These are phyloP conservation scores for Loriculus beryllinus DNA, from an alignment of 2,797 vertebrate genomes.

Conservation along the genomic window DNA sequence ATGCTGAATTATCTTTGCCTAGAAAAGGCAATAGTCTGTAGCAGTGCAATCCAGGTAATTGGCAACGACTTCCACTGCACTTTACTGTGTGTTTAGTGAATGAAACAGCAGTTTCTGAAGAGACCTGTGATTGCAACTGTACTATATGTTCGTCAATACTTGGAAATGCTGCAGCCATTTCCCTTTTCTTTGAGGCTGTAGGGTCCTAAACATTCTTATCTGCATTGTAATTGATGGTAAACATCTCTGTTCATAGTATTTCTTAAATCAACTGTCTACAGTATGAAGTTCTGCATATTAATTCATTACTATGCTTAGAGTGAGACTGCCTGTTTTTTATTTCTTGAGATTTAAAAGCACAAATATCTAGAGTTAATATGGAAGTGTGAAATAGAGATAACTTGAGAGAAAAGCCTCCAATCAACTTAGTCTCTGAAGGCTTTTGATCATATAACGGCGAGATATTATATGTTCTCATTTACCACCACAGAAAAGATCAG, in stretches of 20 bases:
- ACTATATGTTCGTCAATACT: background rate
- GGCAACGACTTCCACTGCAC: background rate
- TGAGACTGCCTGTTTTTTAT: background rate
- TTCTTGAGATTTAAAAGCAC: background rate
- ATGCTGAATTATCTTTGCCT: background rate
- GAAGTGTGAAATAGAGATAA: background rate
- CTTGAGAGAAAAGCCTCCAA: background rate
- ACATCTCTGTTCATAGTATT: background rate
- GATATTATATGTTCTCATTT: background rate
- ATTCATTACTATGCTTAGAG: background rate
- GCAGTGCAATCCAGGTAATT: background rate
- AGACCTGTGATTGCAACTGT: background rate
- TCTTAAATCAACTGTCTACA: background rate
- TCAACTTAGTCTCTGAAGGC: background rate
- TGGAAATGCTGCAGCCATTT: slow-evolving; percentile 1
- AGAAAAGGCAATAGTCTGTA: background rate
- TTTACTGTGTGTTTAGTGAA: background rate
- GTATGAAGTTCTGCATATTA: background rate
- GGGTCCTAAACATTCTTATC: background rate
- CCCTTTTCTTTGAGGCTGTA: background rate
- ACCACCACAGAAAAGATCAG: background rate
- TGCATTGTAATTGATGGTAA: background rate
- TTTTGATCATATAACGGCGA: background rate
- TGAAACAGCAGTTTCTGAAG: background rate
- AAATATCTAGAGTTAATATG: background rate